phyloP scores from a whole-genome alignment of 2,113 vertebrate species.

The Gobio gobio region DNA sequence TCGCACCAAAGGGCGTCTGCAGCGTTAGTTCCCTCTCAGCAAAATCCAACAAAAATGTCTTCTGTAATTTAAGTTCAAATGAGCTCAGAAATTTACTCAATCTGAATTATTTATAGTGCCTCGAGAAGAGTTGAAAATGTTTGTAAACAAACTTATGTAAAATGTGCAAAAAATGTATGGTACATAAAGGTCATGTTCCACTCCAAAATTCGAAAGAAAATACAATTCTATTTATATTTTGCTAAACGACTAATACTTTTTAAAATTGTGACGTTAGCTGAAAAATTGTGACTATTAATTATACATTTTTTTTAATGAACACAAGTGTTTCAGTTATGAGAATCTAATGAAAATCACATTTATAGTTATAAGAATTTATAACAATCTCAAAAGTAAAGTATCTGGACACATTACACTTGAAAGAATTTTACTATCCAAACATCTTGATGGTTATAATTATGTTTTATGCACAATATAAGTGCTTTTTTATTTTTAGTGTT shows the following conservation, averaged over 20 bases:
- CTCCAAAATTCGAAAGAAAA: not conserved
- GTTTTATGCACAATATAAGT: not conserved
- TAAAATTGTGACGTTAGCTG: not conserved
- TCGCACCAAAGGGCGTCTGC: not conserved
- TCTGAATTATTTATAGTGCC: not conserved
- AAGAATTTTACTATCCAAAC: too few species aligned
- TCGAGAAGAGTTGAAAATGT: not conserved
- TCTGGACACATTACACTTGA: too few species aligned
- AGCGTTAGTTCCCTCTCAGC: constrained; percentile 10
- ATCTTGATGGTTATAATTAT: too few species aligned
- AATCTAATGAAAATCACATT: too few species aligned
- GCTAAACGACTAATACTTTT: not conserved
- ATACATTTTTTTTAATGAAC: too few species aligned
- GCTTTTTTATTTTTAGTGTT: not conserved
- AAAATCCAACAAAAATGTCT: not conserved
- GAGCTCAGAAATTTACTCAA: not conserved
- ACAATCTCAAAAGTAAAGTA: too few species aligned
- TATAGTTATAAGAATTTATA: too few species aligned
- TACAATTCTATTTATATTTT: not conserved
- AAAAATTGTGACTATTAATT: too few species aligned
- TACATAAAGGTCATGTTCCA: not conserved
- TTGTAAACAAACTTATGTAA: not conserved
- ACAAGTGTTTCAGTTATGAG: too few species aligned
- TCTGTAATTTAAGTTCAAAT: not conserved
- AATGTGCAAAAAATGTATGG: too few species aligned